These are phyloP conservation scores for Catharus fuscescens DNA, from an alignment of 2,113 vertebrate genomes.

Conservation along the genomic window DNA sequence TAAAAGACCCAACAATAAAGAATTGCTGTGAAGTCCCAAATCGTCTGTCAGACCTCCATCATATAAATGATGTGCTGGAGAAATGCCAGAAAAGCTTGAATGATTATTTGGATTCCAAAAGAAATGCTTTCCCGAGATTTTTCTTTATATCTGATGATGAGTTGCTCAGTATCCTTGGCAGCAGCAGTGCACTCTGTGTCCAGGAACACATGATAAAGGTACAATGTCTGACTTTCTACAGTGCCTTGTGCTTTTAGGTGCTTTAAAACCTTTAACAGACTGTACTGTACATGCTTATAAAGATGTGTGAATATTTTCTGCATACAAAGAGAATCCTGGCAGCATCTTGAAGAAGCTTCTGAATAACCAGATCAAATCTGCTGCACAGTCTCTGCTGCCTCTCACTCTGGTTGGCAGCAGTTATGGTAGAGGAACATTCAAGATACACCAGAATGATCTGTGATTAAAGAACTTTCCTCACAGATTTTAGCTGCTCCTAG, in stretches of 20 bases:
- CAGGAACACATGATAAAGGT: constrained; percentile 99
- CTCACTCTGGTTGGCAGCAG: neutral
- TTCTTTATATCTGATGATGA: constrained; percentile 98
- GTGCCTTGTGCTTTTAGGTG: neutral
- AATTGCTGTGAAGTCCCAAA: constrained; percentile 84
- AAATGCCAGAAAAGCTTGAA: constrained; percentile 95
- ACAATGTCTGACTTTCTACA: neutral
- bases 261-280: neutral
- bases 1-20: constrained; percentile 85
- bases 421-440: neutral
- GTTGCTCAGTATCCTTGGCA: constrained; percentile 94
- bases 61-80: constrained; percentile 86
- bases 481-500: neutral
- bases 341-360: neutral
- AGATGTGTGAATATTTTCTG: neutral
- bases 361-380: neutral
- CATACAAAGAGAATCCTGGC: neutral
- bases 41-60: constrained; percentile 83
- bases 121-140: constrained; percentile 94
- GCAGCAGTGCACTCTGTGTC: constrained; percentile 86
- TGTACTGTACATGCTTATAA: neutral
- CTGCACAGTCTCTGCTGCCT: neutral
- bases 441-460: neutral
- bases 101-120: constrained; percentile 92
- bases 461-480: neutral